phyloP scores from a whole-genome alignment of 1,140 invertebrate genomes.

The Rhizoglyphus robini region DNA sequence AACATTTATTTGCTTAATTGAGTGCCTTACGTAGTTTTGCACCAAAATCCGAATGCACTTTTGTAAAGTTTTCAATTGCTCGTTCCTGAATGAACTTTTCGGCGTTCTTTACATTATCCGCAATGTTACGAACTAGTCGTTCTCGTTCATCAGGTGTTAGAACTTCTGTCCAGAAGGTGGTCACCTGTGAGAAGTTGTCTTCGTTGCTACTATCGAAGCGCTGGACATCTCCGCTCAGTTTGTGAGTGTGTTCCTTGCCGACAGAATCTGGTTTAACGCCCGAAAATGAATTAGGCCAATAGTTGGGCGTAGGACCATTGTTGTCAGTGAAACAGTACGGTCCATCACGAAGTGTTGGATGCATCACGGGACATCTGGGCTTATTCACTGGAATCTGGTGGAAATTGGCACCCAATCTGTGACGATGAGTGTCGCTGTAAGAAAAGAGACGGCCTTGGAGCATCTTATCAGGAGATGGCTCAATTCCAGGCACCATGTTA shows the following conservation, averaged over 20 bases:
- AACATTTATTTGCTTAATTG: too few relatives aligned
- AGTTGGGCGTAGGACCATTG: slow-evolving; percentile 26
- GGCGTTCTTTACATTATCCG: slow-evolving; percentile 55
- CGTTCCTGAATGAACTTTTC: slow-evolving; percentile 63
- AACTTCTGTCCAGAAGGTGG: slow-evolving; percentile 57
- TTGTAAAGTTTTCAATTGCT: slow-evolving; percentile 36
- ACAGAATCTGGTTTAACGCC: slow-evolving; percentile 6
- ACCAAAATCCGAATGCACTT: slow-evolving; percentile 38
- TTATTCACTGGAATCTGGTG: slow-evolving; percentile 89
- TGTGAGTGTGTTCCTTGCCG: slow-evolving; percentile 21
- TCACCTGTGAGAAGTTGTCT: slow-evolving; percentile 77
- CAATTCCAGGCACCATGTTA: slow-evolving; percentile 78
- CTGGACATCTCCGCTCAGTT: slow-evolving; percentile 29
- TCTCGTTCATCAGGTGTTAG: slow-evolving; percentile 54
- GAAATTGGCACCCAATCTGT: slow-evolving; percentile 75
- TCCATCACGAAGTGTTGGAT: slow-evolving; percentile 81
- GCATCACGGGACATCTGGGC: slow-evolving; percentile 47
- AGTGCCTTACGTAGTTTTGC: not conserved
- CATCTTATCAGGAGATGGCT: slow-evolving; percentile 86
- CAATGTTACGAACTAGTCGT: slow-evolving; percentile 65
- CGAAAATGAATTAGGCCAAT: slow-evolving; percentile 23
- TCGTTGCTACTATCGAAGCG: slow-evolving; percentile 60
- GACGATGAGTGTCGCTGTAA: slow-evolving; percentile 84
- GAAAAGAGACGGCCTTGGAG: slow-evolving; percentile 72
- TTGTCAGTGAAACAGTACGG: slow-evolving; percentile 34